A percentile compares a stretch with the other conserved stretches of the same genome.
These are phyloP conservation scores for Cecidostiba fungosa DNA, from an alignment of 2,888 invertebrate genomes.

Conservation along the genomic window DNA sequence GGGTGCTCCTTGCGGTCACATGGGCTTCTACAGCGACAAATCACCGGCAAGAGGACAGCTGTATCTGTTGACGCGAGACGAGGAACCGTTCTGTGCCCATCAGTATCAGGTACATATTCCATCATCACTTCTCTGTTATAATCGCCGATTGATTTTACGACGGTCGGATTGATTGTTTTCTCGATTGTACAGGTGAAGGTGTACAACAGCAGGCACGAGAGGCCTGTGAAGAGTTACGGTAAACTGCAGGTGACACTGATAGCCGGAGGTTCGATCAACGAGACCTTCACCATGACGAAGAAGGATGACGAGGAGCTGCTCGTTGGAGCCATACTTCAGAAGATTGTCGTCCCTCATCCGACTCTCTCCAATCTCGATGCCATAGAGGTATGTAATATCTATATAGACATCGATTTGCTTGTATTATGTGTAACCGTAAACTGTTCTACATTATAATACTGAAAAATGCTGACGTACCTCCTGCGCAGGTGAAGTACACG, in stretches of 20 bases:
- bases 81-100: slow-evolving; percentile 96
- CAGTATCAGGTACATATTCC: slow-evolving; percentile 83
- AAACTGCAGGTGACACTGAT: slow-evolving; percentile 89
- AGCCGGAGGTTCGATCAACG: slow-evolving; percentile 91
- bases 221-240: slow-evolving; percentile 88
- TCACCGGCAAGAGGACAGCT: slow-evolving; percentile 92
- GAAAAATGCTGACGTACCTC: too few species aligned
- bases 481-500: slow-evolving; percentile 87
- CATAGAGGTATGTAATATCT: slow-evolving; percentile 74
- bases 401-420: neutral
- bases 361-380: slow-evolving; percentile 86
- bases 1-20: slow-evolving; percentile 89
- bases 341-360: slow-evolving; percentile 94
- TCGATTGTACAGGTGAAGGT: slow-evolving; percentile 85
- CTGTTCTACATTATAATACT: neutral
- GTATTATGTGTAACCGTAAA: neutral
- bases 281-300: slow-evolving; percentile 93
- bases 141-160: neutral
- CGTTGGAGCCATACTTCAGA: slow-evolving; percentile 88
- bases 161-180: neutral
- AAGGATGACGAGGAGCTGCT: slow-evolving; percentile 90
- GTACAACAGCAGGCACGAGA: slow-evolving; percentile 86
- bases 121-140: too few species aligned
- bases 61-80: slow-evolving; percentile 93
- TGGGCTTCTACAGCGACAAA: slow-evolving; percentile 96